Evolutionary conservation across 1,140 invertebrate species (phyloP).

Genomic region (Scaptomyza hsui): DNA sequence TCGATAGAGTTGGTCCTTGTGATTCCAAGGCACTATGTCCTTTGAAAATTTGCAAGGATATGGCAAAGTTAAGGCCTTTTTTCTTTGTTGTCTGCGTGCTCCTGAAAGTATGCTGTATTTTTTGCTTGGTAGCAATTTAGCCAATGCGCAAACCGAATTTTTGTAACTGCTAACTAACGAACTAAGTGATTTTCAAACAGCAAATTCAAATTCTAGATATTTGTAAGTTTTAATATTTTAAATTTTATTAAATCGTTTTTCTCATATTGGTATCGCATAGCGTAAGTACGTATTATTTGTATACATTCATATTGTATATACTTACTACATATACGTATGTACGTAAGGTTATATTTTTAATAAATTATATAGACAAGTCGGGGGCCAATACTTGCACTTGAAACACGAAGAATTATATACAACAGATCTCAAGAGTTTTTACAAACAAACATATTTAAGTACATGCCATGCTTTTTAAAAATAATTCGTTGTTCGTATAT

Average conservation of each 20-base stretch:
- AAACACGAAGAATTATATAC: conserved; percentile 73
- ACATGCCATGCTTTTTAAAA: conserved; percentile 52
- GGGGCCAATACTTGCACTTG: conserved; percentile 39
- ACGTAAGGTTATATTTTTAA: conserved; percentile 50
- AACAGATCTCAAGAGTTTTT: conserved; percentile 51
- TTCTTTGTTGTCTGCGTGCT: not conserved
- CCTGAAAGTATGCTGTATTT: not conserved
- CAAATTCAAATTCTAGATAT: too few species aligned
- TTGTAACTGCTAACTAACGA: not conserved
- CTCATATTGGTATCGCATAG: conserved; percentile 55
- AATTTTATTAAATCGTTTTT: conserved; percentile 67
- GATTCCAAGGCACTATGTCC: not conserved
- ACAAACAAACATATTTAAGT: conserved; percentile 52
- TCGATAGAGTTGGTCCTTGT: not conserved
- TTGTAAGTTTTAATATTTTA: conserved; percentile 18
- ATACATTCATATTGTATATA: conserved; percentile 23
- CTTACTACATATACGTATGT: conserved; percentile 3
- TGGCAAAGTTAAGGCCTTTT: not conserved
- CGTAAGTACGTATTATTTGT: conserved; percentile 29
- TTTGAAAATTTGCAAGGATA: not conserved
- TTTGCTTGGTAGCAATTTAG: not conserved
- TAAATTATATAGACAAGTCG: conserved; percentile 73
- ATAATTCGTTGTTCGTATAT: conserved; percentile 61
- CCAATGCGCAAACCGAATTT: not conserved
- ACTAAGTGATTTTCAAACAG: not conserved